Evolutionary conservation across 2,797 vertebrate genomes (phyloP).

Genomic region (Syngnathus acus): DNA sequence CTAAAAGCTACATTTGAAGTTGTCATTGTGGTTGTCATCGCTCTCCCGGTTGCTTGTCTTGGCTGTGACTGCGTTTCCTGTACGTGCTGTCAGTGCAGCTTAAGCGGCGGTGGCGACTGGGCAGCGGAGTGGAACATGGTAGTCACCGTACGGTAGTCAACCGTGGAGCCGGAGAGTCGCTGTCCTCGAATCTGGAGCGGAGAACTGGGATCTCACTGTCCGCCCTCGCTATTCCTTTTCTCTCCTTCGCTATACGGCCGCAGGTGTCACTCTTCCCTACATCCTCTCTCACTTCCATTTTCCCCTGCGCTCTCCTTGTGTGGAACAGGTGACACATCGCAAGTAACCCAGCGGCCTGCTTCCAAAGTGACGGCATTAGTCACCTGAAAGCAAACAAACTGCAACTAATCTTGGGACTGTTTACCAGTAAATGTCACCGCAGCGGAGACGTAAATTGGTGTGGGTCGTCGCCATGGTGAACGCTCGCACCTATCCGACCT

Average conservation of each 20-base stretch:
- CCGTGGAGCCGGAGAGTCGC: slow-evolving; percentile 54
- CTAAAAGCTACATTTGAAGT: slow-evolving; percentile 42
- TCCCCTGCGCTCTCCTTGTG: neutral
- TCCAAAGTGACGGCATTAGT: slow-evolving; percentile 34
- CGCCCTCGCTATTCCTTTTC: neutral
- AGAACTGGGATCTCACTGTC: slow-evolving; percentile 49
- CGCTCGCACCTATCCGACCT: slow-evolving; percentile 14
- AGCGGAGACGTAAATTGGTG: slow-evolving; percentile 20
- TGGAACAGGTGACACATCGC: slow-evolving; percentile 40
- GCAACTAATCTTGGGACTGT: slow-evolving; percentile 43
- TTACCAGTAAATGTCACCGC: slow-evolving; percentile 42
- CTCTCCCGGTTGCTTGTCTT: slow-evolving; percentile 47
- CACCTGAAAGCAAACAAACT: slow-evolving; percentile 44
- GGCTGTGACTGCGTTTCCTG: slow-evolving; percentile 30
- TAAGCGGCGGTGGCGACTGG: slow-evolving; percentile 12
- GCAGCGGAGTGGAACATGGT: slow-evolving; percentile 56
- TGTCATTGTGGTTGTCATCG: slow-evolving; percentile 53
- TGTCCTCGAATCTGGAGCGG: slow-evolving; percentile 39
- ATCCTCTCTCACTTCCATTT: slow-evolving; percentile 6
- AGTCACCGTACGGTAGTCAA: slow-evolving; percentile 56
- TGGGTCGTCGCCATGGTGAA: slow-evolving; percentile 17
- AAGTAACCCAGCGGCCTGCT: slow-evolving; percentile 13
- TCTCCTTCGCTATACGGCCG: neutral
- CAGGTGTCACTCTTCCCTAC: slow-evolving; percentile 4
- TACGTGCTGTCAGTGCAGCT: slow-evolving; percentile 24